phyloP scores from a whole-genome alignment of 2,888 invertebrate genomes.

The Xanthorhoe designata region DNA sequence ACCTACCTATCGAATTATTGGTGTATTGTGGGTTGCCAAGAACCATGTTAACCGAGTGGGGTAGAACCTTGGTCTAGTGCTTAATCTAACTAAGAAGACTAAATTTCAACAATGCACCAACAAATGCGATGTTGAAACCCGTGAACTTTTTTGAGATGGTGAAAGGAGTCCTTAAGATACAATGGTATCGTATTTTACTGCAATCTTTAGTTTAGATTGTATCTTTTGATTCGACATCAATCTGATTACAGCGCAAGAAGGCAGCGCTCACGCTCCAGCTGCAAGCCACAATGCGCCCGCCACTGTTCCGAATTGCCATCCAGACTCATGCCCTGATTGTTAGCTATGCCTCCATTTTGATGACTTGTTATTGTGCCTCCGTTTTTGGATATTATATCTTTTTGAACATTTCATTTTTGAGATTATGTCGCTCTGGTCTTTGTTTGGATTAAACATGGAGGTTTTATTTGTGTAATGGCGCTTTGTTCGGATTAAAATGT shows the following conservation, averaged over 20 bases:
- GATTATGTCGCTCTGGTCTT: conserved; percentile 27
- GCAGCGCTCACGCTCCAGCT: conserved; percentile 35
- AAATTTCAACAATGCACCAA: no score
- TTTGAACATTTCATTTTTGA: conserved; percentile 34
- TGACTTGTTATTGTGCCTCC: conserved; percentile 37
- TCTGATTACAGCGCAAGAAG: conserved; percentile 31
- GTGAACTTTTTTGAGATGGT: no score
- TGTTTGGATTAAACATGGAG: conserved; percentile 25
- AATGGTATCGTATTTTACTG: no score
- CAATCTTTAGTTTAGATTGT: not conserved
- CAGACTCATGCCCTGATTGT: conserved; percentile 45
- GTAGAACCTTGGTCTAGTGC: no score
- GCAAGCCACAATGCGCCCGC: conserved; percentile 25
- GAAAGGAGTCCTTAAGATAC: not conserved
- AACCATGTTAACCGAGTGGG: no score
- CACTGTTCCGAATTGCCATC: conserved; percentile 31
- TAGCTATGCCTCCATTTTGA: conserved; percentile 35
- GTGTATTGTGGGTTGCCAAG: not conserved
- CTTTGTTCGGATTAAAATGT: conserved; percentile 21
- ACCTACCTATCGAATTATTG: not conserved
- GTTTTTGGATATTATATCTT: conserved; percentile 38
- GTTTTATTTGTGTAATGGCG: conserved; percentile 24
- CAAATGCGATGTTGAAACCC: no score
- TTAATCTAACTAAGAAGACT: no score
- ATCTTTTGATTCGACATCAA: conserved; percentile 20